Base-by-base conservation (phyloP, 2,888 invertebrate genomes). In the Drosophila pullipes region DNA sequence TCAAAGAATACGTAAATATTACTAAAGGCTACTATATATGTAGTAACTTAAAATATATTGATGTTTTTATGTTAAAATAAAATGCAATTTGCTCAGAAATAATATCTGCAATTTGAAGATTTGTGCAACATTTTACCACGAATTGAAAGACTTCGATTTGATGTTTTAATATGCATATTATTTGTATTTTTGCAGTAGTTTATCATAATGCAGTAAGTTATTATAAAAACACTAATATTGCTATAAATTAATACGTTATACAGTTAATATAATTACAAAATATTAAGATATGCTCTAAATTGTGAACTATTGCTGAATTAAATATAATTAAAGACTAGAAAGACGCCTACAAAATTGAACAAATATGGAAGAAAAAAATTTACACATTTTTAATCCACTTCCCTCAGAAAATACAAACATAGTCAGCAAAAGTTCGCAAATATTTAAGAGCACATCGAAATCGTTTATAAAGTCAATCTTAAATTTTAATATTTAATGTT, bases 171-270 rank as follows among this genome's bases (percentile, higher is more conserved):
- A 25, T 60, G 10, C 39, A 63, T 63, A 41, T 61, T 58, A 60
- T 55, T 25, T 68, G 22, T 33, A 22, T 52, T n/a, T n/a, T 47
- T 62, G 49, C 33, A 60, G 58, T 67, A 62, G 47, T 74, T 60
- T 55, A 70, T 60, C 49, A 69, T 57, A 37, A 54, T 50, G 57
- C 33, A 37, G 54, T 58, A 54, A 76, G 33, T 69, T 69, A 57
- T 69, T 41, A 67, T 89, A 73, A 50, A 82, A 72, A 61, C 52
- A 69, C 63, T 76, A 70, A 69, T 73, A 81, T 86, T 85, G 74
- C 74, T 83, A 83, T 58, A 50, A 47, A 39, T 63, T 82, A 68
- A 74, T 81, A 69, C 67, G 37, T 82, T 65, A 67, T 16, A 53
- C 53, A 68, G 44, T 68, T 50, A 28, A 35, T 53, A 30, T 37